These are phyloP conservation scores for Oligia fasciuncula DNA, from an alignment of 2,888 invertebrate genomes.

Conservation along the genomic window DNA sequence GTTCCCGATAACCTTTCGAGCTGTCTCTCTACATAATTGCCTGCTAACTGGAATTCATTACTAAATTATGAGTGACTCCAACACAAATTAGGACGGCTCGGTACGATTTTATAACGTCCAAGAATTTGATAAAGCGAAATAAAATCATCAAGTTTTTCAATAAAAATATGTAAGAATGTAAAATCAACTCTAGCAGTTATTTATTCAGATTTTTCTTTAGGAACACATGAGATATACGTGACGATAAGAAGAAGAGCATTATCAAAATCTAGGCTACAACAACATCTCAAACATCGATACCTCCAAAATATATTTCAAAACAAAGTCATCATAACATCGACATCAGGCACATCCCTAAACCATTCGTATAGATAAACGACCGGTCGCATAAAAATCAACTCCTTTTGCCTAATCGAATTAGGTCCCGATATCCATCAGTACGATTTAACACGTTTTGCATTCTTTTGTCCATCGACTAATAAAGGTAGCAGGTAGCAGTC, in stretches of 20 bases:
- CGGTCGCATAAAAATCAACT: slow-evolving; percentile 88
- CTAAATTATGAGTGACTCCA: slow-evolving; percentile 53
- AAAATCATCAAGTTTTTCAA: not conserved
- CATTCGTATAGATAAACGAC: slow-evolving; percentile 86
- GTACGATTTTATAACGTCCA: slow-evolving; percentile 33
- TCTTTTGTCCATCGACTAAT: slow-evolving; percentile 86
- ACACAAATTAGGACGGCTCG: slow-evolving; percentile 48
- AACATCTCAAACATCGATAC: not conserved
- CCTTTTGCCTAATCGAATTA: slow-evolving; percentile 89
- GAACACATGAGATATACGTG: not conserved
- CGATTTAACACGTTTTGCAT: slow-evolving; percentile 89
- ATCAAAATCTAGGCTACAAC: not conserved
- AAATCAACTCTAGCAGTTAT: not conserved
- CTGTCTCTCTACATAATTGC: slow-evolving; percentile 64
- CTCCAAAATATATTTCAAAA: not conserved
- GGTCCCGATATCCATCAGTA: slow-evolving; percentile 86
- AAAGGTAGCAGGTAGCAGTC: slow-evolving; percentile 87
- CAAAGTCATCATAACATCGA: slow-evolving; percentile 32
- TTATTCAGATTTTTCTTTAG: not conserved
- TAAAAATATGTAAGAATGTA: not conserved
- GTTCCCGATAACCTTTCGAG: slow-evolving; percentile 68
- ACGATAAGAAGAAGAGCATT: not conserved
- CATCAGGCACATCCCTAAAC: slow-evolving; percentile 71
- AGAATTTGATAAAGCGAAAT: slow-evolving; percentile 31
- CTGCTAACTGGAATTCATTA: slow-evolving; percentile 55